A percentile compares a stretch with the other conserved stretches of the same genome.
Evolutionary conservation across 1,140 invertebrate species (phyloP).

Genomic region (Ceratoteleas bidentatus): DNA sequence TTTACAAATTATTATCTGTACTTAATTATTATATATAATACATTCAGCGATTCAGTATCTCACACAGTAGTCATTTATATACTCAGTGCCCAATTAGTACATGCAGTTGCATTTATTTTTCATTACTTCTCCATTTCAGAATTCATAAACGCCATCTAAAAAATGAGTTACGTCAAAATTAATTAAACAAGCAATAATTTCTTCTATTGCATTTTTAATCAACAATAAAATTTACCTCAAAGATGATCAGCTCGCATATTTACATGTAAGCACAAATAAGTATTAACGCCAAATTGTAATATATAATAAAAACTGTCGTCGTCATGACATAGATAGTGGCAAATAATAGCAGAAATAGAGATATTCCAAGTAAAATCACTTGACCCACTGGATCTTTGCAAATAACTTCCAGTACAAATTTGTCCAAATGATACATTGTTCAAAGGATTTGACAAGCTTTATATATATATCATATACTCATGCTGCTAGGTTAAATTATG

Average conservation of each 20-base stretch:
- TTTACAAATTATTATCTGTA: too few species aligned
- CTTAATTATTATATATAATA: too few species aligned
- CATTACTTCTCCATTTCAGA: too few species aligned
- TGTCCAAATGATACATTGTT: constrained; percentile 23
- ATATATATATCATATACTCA: too few species aligned
- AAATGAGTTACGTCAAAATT: too few species aligned
- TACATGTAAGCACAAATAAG: constrained; percentile 70
- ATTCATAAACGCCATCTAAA: too few species aligned
- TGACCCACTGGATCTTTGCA: constrained; percentile 37
- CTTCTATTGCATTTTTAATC: not conserved
- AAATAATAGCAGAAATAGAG: constrained; percentile 66
- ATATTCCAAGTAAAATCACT: constrained; percentile 67
- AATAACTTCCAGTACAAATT: constrained; percentile 21
- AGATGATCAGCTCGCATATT: not conserved
- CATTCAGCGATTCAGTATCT: too few species aligned
- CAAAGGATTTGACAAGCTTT: constrained; percentile 5
- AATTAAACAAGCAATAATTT: not conserved
- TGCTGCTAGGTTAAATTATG: too few species aligned
- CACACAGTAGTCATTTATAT: too few species aligned
- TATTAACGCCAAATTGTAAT: constrained; percentile 71
- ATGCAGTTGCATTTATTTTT: too few species aligned
- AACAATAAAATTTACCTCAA: constrained; percentile 21
- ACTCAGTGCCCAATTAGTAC: too few species aligned
- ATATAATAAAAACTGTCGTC: constrained; percentile 71
- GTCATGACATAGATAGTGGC: constrained; percentile 68